Percentiles rank a stretch among this genome's conserved stretches.
phyloP scores from a whole-genome alignment of 2,113 vertebrate genomes.

The Thinocorus orbignyianus region DNA sequence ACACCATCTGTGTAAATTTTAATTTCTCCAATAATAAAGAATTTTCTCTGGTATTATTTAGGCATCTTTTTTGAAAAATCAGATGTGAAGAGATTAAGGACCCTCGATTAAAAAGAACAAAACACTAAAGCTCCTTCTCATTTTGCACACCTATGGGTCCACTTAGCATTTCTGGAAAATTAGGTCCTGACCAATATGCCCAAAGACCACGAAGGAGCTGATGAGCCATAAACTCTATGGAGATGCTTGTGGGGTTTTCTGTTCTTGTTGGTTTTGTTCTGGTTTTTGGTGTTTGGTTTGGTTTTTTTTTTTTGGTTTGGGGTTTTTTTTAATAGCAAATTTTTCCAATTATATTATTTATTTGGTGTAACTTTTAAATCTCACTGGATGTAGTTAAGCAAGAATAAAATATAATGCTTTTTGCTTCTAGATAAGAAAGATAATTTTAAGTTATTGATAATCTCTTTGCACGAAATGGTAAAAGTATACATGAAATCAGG shows the following conservation, averaged over 20 bases:
- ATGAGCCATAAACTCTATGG: neutral
- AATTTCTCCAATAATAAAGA: neutral
- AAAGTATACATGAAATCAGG: neutral
- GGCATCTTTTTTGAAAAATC: neutral
- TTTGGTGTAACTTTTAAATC: neutral
- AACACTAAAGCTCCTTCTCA: neutral
- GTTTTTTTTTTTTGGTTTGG: too few relatives aligned
- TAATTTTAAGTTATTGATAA: neutral
- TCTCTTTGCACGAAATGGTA: neutral
- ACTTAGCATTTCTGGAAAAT: neutral
- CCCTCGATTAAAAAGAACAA: neutral
- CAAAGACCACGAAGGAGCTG: neutral
- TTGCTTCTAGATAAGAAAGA: neutral
- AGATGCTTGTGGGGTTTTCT: neutral
- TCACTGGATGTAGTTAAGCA: neutral
- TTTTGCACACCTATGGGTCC: neutral
- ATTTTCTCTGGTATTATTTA: neutral
- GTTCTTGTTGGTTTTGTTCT: too few relatives aligned
- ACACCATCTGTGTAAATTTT: neutral
- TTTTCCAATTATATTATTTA: neutral
- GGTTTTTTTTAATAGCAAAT: neutral
- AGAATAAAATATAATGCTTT: neutral
- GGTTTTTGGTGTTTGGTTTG: too few relatives aligned
- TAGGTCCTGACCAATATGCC: neutral
- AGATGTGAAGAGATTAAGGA: neutral